Evolutionary conservation across 2,888 invertebrate genomes (phyloP), one percentile per base, ranked within the genome.

Genomic region (Habrosyne pyritoides): DNA sequence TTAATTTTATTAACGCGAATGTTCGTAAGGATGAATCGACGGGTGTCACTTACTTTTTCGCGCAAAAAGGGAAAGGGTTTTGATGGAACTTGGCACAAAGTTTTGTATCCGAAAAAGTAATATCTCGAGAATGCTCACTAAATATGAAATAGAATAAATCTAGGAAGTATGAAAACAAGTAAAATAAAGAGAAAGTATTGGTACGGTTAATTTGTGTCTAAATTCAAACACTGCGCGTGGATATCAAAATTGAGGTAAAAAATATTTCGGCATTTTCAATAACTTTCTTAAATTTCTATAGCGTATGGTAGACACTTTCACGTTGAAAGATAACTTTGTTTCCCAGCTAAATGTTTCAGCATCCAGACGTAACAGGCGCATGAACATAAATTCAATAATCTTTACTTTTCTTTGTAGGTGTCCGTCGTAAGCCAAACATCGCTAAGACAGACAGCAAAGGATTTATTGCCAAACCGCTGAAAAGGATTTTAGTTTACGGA

Each of bases 381-480:
- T 33, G n/a, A 49, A 53, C 36, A 54, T 54, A 55, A 22, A 26
- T 42, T 8, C 42, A 56, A 54, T 67, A 57, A 60, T 60, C 42
- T 61, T 58, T 65, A 62, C 59, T 61, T 67, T 62, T 67, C 65
- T 67, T 67, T 67, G 63, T 67, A 67, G 67, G 67, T 67, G 53
- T 63, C 67, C 21, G 58, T 60, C 2, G 50, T 21, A 28, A 28
- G 28, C 28, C 42, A 42, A 42, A 30, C 14, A 18, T 50, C 50
- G 28, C 28, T 28, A 49, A 28, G 14, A 50, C 2, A 18, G 28
- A 28, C 36, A 36, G 14, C 10, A 42, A 42, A 42, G 42, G 42
- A 33, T 33, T n/a, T 18, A 42, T 8, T n/a, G 18, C 42, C 42
- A 50, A 50, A 28, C 14, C 50, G 1, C 30, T 28, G 21, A 50